Conservation (phyloP, 37 sponge, comb jelly and placozoan genomes). For the Tethya wilhelma region DNA sequence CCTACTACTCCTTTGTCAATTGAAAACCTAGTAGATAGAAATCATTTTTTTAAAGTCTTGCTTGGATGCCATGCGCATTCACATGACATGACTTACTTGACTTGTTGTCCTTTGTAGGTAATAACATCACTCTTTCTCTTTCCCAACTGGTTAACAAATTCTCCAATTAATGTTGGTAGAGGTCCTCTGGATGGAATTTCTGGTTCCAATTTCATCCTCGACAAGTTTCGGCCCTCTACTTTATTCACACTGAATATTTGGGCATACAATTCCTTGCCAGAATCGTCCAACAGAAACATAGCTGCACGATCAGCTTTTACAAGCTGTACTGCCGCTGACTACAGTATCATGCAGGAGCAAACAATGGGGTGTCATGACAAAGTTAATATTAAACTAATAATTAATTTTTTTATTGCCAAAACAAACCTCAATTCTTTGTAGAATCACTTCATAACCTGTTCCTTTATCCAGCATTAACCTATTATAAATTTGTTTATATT, state of each 20-base stretch:
- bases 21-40: constrained; percentile 33
- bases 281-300: background rate
- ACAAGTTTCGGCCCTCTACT: background rate
- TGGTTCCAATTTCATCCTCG: no score
- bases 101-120: constrained; percentile 3
- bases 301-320: constrained; percentile 9
- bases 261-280: background rate
- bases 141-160: background rate
- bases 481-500: no score
- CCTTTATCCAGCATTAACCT: background rate
- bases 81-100: background rate
- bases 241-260: constrained; percentile 7
- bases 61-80: background rate
- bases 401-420: no score
- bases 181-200: background rate
- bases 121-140: background rate
- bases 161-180: background rate
- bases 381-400: no score
- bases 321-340: no score
- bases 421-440: background rate
- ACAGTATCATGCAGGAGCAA: no score
- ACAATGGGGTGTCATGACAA: no score
- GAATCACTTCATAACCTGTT: background rate
- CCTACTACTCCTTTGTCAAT: constrained; percentile 53
- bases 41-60: background rate